Conservation (phyloP, 35 echinoderm and acorn worm species). For the Stichopus chloronotus region DNA sequence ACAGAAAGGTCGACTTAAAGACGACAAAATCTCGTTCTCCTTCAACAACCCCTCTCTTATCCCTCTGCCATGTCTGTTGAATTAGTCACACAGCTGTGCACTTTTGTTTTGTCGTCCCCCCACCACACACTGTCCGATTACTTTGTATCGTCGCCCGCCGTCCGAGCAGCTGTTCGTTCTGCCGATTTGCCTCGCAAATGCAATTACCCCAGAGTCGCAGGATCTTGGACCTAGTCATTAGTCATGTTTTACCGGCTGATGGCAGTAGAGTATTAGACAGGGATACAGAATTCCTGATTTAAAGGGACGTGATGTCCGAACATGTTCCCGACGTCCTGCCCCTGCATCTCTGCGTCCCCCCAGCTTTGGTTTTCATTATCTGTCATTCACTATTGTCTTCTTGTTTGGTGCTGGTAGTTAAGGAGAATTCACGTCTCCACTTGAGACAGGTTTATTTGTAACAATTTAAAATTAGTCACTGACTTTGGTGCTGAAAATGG, state of each 20-base stretch:
- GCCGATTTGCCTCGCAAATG: background rate
- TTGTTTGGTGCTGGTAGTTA: too few relatives aligned
- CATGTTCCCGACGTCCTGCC: too few relatives aligned
- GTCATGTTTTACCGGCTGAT: background rate
- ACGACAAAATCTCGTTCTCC: background rate
- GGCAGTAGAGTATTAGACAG: background rate
- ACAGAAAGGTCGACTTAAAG: too few relatives aligned
- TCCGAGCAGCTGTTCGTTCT: background rate
- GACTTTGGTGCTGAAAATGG: too few relatives aligned
- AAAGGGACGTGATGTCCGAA: background rate
- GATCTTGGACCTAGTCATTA: slow-evolving; percentile 18
- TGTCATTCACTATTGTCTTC: too few relatives aligned
- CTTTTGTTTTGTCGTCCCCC: background rate
- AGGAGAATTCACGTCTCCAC: too few relatives aligned
- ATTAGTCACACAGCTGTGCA: slow-evolving; percentile 3
- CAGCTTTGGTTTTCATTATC: too few relatives aligned
- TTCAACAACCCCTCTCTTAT: background rate
- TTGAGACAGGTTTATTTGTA: too few relatives aligned
- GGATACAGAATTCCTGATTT: background rate
- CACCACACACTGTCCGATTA: background rate
- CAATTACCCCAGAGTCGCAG: background rate
- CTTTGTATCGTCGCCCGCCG: background rate
- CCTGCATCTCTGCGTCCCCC: too few relatives aligned
- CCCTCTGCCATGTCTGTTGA: background rate
- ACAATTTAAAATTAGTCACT: too few relatives aligned